Conservation (phyloP, 2,888 invertebrate species). For the Plagodis dolabraria region DNA sequence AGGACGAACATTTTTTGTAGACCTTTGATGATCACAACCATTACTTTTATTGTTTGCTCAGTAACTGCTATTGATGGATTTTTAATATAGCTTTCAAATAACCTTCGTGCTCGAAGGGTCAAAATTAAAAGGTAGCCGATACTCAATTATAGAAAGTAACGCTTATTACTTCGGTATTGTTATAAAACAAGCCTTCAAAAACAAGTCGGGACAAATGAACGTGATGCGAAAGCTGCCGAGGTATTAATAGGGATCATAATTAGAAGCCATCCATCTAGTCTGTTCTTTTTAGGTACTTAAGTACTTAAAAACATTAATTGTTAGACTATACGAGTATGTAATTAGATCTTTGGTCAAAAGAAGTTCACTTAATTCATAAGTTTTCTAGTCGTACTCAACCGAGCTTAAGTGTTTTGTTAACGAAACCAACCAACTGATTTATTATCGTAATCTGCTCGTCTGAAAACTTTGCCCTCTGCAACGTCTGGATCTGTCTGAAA, state of each 20-base stretch:
- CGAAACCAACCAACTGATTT: constrained; percentile 22
- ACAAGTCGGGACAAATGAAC: constrained; percentile 3
- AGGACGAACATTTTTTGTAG: constrained; percentile 16
- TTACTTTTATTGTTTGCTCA: constrained; percentile 22
- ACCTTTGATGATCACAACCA: constrained; percentile 16
- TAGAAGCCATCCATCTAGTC: neutral
- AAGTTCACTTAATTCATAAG: neutral
- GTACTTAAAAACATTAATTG: too few species aligned
- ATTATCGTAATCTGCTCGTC: constrained; percentile 23
- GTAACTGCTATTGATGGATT: constrained; percentile 13
- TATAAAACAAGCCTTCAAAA: constrained; percentile 6
- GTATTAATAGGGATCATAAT: neutral
- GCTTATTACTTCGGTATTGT: constrained; percentile 20
- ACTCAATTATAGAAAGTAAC: constrained; percentile 19
- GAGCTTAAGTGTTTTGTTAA: constrained; percentile 11
- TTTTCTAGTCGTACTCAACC: neutral
- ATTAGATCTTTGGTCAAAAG: too few species aligned
- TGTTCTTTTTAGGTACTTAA: too few species aligned
- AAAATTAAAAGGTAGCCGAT: constrained; percentile 5
- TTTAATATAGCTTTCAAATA: constrained; percentile 15
- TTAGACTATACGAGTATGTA: too few species aligned
- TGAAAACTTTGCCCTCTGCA: constrained; percentile 20
- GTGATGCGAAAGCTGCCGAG: neutral
- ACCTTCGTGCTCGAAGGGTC: neutral
- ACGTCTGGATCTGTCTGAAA: constrained; percentile 18